Evolutionary conservation across 1,140 invertebrate species (phyloP).

Genomic region (Carcinoscorpius rotundicauda): DNA sequence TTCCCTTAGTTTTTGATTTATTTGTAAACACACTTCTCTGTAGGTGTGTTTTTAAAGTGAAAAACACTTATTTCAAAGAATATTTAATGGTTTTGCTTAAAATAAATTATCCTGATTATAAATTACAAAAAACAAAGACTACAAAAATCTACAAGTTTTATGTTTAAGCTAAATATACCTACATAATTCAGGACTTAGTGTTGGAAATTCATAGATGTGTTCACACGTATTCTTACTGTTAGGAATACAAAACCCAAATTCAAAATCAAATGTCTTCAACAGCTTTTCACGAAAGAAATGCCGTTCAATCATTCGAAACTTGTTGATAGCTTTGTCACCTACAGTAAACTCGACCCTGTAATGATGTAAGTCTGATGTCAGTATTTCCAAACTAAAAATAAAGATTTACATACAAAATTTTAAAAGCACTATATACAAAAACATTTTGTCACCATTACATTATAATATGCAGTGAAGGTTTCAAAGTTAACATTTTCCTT

Average conservation of each 20-base stretch:
- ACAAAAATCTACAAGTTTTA: slow-evolving; percentile 16
- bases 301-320: slow-evolving; percentile 96
- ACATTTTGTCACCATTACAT: no score
- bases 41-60: no score
- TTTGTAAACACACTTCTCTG: no score
- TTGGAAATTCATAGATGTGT: slow-evolving; percentile 98
- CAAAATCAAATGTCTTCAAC: slow-evolving; percentile 98
- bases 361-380: slow-evolving; percentile 10
- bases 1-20: no score
- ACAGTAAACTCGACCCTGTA: slow-evolving; percentile 91
- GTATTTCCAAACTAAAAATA: slow-evolving; percentile 13
- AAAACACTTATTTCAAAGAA: no score
- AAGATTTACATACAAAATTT: neutral
- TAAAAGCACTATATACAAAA: no score
- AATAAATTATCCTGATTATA: no score
- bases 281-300: slow-evolving; percentile 90
- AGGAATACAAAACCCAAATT: slow-evolving; percentile 98
- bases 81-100: no score
- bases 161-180: slow-evolving; percentile 31
- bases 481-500: no score
- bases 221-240: slow-evolving; percentile 95
- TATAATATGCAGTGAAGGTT: neutral
- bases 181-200: slow-evolving; percentile 72
- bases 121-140: slow-evolving; percentile 10
- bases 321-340: slow-evolving; percentile 76